Evolutionary conservation across 2,888 invertebrate genomes (phyloP).

Genomic region (Phalera bucephala): DNA sequence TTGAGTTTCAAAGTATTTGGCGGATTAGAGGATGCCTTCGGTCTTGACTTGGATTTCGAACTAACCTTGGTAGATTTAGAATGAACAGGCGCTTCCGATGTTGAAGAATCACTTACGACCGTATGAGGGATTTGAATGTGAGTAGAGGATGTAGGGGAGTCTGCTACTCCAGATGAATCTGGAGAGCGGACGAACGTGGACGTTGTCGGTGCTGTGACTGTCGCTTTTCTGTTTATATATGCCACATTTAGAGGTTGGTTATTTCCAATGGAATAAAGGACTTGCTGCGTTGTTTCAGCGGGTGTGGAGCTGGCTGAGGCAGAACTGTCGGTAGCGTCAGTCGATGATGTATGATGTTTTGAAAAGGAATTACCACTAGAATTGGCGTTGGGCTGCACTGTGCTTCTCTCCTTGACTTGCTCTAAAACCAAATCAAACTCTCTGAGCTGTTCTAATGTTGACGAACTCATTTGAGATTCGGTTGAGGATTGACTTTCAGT

Average conservation of each 20-base stretch:
- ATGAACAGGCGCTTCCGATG: slow-evolving; percentile 42
- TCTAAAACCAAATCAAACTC: slow-evolving; percentile 92
- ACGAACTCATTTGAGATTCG: slow-evolving; percentile 87
- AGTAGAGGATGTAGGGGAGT: slow-evolving; percentile 63
- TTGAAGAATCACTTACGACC: slow-evolving; percentile 53
- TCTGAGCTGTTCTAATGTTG: slow-evolving; percentile 89
- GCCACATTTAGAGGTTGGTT: slow-evolving; percentile 65
- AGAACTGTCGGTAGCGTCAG: slow-evolving; percentile 53
- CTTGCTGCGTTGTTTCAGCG: slow-evolving; percentile 58
- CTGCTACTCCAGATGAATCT: slow-evolving; percentile 64
- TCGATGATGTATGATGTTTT: slow-evolving; percentile 48
- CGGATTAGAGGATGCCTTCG: slow-evolving; percentile 81
- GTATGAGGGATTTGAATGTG: slow-evolving; percentile 52
- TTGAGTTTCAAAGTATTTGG: slow-evolving; percentile 85
- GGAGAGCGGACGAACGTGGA: slow-evolving; percentile 66
- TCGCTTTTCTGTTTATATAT: slow-evolving; percentile 68
- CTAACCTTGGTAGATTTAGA: slow-evolving; percentile 56
- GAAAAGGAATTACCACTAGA: slow-evolving; percentile 38
- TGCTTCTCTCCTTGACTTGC: slow-evolving; percentile 90
- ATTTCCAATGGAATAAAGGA: slow-evolving; percentile 66
- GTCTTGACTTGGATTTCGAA: slow-evolving; percentile 77
- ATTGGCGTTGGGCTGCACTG: slow-evolving; percentile 77
- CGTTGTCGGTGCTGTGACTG: slow-evolving; percentile 56
- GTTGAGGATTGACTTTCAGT: slow-evolving; percentile 61
- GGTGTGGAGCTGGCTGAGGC: slow-evolving; percentile 43